Conservation (phyloP, 1,140 invertebrate genomes). For the Rhagoletis pomonella region DNA sequence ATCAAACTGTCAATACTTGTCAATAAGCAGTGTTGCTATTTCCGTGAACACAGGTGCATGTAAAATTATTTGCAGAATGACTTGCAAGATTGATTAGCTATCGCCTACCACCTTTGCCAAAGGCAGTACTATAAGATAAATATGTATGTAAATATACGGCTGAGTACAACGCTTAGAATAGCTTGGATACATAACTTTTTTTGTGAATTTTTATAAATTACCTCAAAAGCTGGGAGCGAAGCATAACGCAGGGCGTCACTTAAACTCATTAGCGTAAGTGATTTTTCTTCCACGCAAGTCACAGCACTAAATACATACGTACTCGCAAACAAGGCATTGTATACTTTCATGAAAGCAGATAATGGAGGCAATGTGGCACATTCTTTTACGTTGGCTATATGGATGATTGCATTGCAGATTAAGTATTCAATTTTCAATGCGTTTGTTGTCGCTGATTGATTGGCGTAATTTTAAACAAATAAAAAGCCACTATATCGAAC, state of each 20-base stretch:
- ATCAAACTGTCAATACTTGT: no score
- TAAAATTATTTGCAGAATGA: no score
- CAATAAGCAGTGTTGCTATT: no score
- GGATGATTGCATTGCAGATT: not conserved
- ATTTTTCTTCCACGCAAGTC: not conserved
- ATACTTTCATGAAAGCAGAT: no score
- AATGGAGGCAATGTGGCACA: no score
- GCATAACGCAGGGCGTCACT: not conserved
- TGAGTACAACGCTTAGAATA: no score
- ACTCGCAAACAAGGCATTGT: not conserved
- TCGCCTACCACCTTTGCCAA: no score
- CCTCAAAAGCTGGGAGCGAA: not conserved
- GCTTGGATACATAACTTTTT: not conserved
- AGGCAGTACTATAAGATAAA: no score
- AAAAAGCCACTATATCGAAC: not conserved
- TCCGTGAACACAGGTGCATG: no score
- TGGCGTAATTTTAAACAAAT: not conserved
- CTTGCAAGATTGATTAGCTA: no score
- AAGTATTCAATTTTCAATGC: not conserved
- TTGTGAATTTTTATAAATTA: not conserved
- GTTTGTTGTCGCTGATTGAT: not conserved
- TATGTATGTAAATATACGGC: not conserved
- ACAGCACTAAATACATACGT: not conserved
- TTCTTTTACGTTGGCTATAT: not conserved
- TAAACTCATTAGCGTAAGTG: slow-evolving; percentile 1